Base-by-base conservation (phyloP, 1,140 invertebrate genomes). In the Drosophila lacteicornis region DNA sequence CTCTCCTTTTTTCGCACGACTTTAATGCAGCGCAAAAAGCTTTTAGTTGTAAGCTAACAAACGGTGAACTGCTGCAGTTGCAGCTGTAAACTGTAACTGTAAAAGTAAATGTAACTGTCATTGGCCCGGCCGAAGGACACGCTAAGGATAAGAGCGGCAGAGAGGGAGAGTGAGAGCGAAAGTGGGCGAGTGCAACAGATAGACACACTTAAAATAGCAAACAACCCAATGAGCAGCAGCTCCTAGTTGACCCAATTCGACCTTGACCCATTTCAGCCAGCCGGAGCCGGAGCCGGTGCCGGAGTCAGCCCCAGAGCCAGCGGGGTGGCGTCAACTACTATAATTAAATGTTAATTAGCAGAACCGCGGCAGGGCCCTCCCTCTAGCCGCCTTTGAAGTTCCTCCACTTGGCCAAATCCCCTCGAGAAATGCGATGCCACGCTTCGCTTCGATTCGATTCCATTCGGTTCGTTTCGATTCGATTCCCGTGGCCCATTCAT, bases 191-290 rank as follows among this genome's bases (percentile, higher is more conserved):
- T 55, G 75, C 50, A 77, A 78, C 40, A 69, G 75, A 78, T 61
- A 51, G 63, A 78, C 50, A 60, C 75, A 80, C 84, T 88, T 66
- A 70, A 63, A 77, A 87, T 80, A 83, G 76, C 67, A 77, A 80
- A 83, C 80, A 82, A 83, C 84, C 82, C 71, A 82, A 83, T 85
- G 75, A 73, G 27, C 55, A 45, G 77, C 73, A 73, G 60, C 78
- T 70, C 47, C 59, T 74, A 80, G 84, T 87, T 87, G 83, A 87
- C 83, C 84, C 86, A 84, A 87, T 80, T 87, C 51, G 82, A 87
- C 84, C 84, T 87, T 87, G 84, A 87, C 83, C 83, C 67, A 80
- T 87, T 87, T 86, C 53, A 11, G 38, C 65, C 45, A 61, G 56
- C 68, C 33, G 38, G 25, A 22, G 22, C 13, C 27, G 12, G 36